These are phyloP conservation scores for Melolontha melolontha DNA, from an alignment of 2,888 invertebrate species.

Conservation along the genomic window DNA sequence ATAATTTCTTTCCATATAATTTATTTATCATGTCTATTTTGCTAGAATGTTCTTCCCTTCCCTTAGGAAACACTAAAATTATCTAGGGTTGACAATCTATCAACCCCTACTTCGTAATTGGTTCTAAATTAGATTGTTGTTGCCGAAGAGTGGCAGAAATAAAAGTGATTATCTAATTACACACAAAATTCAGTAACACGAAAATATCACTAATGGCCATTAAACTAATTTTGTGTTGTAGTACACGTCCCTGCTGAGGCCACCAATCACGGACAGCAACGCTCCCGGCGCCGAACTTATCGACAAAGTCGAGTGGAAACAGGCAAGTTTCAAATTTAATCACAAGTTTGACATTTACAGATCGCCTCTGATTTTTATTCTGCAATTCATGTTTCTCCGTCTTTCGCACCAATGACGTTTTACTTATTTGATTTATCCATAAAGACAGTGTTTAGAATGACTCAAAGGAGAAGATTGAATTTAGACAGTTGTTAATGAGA, in stretches of 20 bases:
- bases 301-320: conserved; percentile 91
- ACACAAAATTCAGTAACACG: conserved; percentile 8
- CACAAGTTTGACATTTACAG: conserved; percentile 36
- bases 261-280: conserved; percentile 77
- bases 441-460: too few species aligned
- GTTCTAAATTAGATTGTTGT: conserved; percentile 8
- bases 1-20: too few species aligned
- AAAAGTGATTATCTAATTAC: conserved; percentile 24
- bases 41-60: too few species aligned
- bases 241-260: conserved; percentile 88
- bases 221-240: conserved; percentile 65
- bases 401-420: not conserved
- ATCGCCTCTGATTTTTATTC: conserved; percentile 31
- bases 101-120: not conserved
- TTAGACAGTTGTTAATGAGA: too few species aligned
- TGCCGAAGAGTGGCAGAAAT: conserved; percentile 1
- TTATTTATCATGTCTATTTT: too few species aligned
- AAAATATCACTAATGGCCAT: conserved; percentile 18
- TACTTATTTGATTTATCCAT: not conserved
- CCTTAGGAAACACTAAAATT: too few species aligned
- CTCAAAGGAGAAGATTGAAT: too few species aligned
- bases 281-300: conserved; percentile 76
- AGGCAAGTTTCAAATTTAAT: conserved; percentile 73
- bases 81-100: too few species aligned
- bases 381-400: conserved; percentile 6